Conservation (phyloP, 2,888 invertebrate genomes). For the Mesoligia furuncula region DNA sequence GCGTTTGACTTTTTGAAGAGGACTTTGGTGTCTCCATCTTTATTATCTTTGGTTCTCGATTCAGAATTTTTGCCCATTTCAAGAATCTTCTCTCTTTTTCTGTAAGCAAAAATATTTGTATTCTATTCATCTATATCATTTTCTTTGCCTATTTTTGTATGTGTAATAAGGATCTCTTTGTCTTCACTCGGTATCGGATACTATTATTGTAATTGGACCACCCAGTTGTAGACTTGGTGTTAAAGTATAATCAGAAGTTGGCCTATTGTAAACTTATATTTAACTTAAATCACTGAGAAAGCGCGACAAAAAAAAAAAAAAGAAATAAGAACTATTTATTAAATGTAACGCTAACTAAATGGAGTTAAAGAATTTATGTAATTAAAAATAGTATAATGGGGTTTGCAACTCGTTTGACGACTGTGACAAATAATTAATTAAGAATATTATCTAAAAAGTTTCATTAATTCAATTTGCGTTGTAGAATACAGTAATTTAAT, state of each 20-base stretch:
- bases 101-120: conserved; percentile 85
- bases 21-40: conserved; percentile 71
- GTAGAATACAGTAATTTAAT: no score
- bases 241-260: neutral
- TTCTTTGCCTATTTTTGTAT: conserved; percentile 45
- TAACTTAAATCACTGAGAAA: neutral
- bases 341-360: neutral
- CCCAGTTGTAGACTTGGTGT: neutral
- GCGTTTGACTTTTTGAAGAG: conserved; percentile 80
- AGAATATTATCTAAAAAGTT: neutral
- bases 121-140: conserved; percentile 78
- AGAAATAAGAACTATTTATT: neutral
- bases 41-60: conserved; percentile 53
- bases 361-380: neutral
- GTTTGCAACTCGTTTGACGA: neutral
- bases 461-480: neutral
- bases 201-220: neutral
- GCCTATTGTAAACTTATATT: neutral
- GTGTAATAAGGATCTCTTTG: conserved; percentile 14
- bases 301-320: neutral
- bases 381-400: no score
- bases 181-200: conserved; percentile 7
- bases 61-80: conserved; percentile 74
- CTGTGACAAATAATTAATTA: neutral
- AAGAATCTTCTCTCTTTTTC: conserved; percentile 71